Evolutionary conservation across 2,888 invertebrate species (phyloP), one percentile per base, ranked within the genome.

Genomic region (Nyleta sp.): DNA sequence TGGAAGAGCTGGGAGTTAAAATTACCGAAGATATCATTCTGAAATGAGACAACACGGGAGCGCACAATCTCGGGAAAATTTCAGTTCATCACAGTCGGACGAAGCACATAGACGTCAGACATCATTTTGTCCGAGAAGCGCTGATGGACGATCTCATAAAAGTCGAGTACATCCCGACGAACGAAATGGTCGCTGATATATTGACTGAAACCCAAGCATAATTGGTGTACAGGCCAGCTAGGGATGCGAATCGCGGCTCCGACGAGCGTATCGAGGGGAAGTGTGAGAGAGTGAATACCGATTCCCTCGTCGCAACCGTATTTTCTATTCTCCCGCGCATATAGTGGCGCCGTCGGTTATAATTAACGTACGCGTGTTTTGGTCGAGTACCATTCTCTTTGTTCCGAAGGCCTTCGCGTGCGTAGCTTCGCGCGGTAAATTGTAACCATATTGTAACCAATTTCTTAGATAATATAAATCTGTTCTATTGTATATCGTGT

Each of bases 301-400:
- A 38, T n/a, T 6, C 38, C 13, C n/a, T 38, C 15, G 38, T n/a
- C n/a, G 11, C 2, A 10, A 74, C 71, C 73, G 76, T 78, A 74
- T 28, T 28, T 5, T 3, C 1, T 8, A 8, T 4, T 8, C 28
- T 7, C 28, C 8, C 6, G 24, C 28, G 10, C 5, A 1, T 28
- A 1, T 2, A 2, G 28, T 28, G 28, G 28, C 28, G 28, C 28
- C 28, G n/a, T n/a, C n/a, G n/a, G n/a, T n/a, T n/a, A n/a, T n/a
- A n/a, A n/a, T n/a, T n/a, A n/a, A n/a, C n/a, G n/a, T n/a, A n/a
- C n/a, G n/a, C n/a, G n/a, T n/a, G n/a, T n/a, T n/a, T n/a, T n/a
- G n/a, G n/a, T n/a, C n/a, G n/a, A n/a, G n/a, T n/a, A n/a, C n/a
- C n/a, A n/a, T n/a, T n/a, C n/a, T n/a, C n/a, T n/a, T n/a, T n/a